Evolutionary conservation across 2,797 vertebrate genomes (phyloP), one percentile per base, ranked within the genome.

Genomic region (Mormyrus hasselquistii): DNA sequence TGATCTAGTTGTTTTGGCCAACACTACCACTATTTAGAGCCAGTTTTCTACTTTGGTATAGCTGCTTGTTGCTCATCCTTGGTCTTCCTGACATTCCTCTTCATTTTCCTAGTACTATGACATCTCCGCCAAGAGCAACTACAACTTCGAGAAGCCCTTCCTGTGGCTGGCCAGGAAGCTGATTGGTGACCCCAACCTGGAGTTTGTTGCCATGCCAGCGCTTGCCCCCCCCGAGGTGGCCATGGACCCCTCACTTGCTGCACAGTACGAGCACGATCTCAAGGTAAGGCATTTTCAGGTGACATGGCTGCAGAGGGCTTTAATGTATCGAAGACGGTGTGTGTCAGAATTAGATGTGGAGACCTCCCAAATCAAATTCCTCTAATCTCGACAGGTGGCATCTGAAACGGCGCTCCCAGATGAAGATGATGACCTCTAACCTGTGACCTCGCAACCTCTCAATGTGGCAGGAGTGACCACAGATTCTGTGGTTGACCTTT

Each of bases 41-140:
- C 14, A 19, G 44, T n/a, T 47, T 62, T 22, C 2, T 76, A 34
- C 25, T 22, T 29, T 85, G 82, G n/a, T 25, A 22, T 16, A 47
- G 19, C 12, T 19, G 7, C 3, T 14, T 86, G 50, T 55, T 29
- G 25, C 29, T 16, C 52, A 38, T 4, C 19, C 12, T 34, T 55
- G 84, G 29, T 19, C 49, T 53, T 57, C 50, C 86, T 87, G 53
- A 59, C 8, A 3, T 87, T 16, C 19, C 14, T 29, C 8, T 87
- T 41, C 22, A 8, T 22, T 25, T 7, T 38, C 29, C 44, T 50
- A 97, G 96, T 97, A 97, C 93, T 97, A 97, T 0, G 96, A 97
- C 91, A 96, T 97, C 93, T 97, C 96, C 85, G 96, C 96, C 90
- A 97, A 97, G 95, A 97, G 96, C 94, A 97, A 97, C 93, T 97